phyloP scores from a whole-genome alignment of 2,888 invertebrate genomes.

The Acleris cristana region DNA sequence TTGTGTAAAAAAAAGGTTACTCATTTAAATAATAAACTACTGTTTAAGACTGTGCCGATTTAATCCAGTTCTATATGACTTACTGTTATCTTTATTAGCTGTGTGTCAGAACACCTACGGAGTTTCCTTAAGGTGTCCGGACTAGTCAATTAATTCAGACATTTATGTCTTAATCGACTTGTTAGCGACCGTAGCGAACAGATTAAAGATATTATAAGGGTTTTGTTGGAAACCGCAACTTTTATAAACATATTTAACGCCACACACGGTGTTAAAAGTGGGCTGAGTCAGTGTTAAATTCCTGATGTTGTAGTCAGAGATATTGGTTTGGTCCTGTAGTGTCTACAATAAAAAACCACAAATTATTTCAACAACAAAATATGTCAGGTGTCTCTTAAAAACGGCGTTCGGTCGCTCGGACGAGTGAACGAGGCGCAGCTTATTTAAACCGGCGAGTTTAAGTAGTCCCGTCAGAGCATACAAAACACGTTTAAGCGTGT shows the following conservation, averaged over 20 bases:
- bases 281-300: slow-evolving; percentile 4
- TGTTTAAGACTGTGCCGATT: background rate
- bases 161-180: slow-evolving; percentile 36
- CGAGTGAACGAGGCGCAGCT: too few relatives aligned
- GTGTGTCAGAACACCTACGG: slow-evolving; percentile 33
- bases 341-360: too few relatives aligned
- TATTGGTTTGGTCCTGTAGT: too few relatives aligned
- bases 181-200: slow-evolving; percentile 23
- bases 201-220: slow-evolving; percentile 16
- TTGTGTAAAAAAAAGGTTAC: too few relatives aligned
- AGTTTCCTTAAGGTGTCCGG: slow-evolving; percentile 32
- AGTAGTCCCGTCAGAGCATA: too few relatives aligned
- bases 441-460: too few relatives aligned
- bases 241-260: slow-evolving; percentile 3
- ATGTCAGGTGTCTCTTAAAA: too few relatives aligned
- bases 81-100: slow-evolving; percentile 18
- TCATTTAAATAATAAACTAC: too few relatives aligned
- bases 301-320: too few relatives aligned
- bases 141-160: slow-evolving; percentile 32
- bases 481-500: too few relatives aligned
- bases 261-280: slow-evolving; percentile 21
- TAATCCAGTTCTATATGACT: background rate
- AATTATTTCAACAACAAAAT: too few relatives aligned
- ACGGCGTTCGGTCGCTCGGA: too few relatives aligned
- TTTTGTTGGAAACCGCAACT: slow-evolving; percentile 27